Evolutionary conservation across 2,797 vertebrate species (phyloP), one percentile per base, ranked within the genome.

Genomic region (Sciaenops ocellatus): DNA sequence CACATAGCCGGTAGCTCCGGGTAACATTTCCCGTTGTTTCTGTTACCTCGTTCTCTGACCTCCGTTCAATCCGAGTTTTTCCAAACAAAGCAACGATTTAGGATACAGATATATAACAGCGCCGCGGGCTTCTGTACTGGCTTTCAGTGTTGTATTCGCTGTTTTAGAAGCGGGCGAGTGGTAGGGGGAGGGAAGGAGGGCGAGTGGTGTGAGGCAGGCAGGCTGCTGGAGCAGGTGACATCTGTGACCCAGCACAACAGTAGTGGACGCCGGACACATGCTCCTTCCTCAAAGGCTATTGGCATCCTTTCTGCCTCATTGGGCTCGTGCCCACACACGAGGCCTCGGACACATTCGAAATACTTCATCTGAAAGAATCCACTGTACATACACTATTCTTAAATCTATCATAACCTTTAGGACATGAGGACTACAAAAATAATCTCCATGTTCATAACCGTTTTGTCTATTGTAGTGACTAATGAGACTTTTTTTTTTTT

Each of bases 181-280:
- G 68, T 48, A 26, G 68, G 61, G 44, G 52, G 51, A 57, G 28
- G 76, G 51, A 57, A 24, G 76, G 41, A 34, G 56, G 62, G 73
- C 1, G 16, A 73, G 74, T 54, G 63, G 69, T 47, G 73, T 12
- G 48, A 69, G 85, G 78, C 81, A 69, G 85, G 78, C 81, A 69
- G 87, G 77, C 89, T 83, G 85, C 82, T 34, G 86, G 73, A 91
- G 85, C 87, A 90, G 83, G 92, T 90, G 89, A 91, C 89, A 87
- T 93, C 84, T 88, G 89, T 87, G 90, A 90, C 88, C 88, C 79
- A 78, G 85, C 78, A 87, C 79, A 70, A 76, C 88, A 76, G 86
- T 60, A 77, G 85, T 85, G 87, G 78, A 89, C 64, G 80, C 73
- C 15, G 84, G 88, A 83, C 92, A 90, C 90, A 90, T 88, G 82